These are phyloP conservation scores for Ostrea denselamellosa DNA, from an alignment of 1,140 invertebrate species.

Conservation along the genomic window DNA sequence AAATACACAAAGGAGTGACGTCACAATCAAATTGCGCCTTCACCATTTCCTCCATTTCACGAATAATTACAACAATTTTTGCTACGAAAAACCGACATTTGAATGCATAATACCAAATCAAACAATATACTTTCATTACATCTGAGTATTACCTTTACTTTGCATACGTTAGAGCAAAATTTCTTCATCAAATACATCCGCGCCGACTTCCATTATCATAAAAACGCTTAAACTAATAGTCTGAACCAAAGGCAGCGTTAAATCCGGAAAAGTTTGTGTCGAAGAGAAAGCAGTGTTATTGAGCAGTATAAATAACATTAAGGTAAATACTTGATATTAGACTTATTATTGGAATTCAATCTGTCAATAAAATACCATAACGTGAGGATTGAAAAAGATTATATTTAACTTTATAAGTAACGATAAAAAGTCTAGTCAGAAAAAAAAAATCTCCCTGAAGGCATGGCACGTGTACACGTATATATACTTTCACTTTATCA, in stretches of 20 bases:
- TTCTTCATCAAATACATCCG: background rate
- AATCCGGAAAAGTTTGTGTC: background rate
- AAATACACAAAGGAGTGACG: slow-evolving; percentile 25
- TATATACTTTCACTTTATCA: too few species aligned
- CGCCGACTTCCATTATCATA: slow-evolving; percentile 19
- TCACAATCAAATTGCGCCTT: slow-evolving; percentile 2
- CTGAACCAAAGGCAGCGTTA: background rate
- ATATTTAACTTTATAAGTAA: too few species aligned
- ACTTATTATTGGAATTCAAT: too few species aligned
- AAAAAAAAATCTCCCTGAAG: too few species aligned
- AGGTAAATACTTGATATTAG: too few species aligned
- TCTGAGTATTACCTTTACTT: background rate
- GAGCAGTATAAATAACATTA: too few species aligned
- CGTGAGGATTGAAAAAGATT: too few species aligned
- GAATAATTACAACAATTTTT: background rate
- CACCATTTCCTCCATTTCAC: background rate
- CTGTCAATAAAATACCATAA: too few species aligned
- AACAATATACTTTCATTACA: too few species aligned
- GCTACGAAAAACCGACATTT: background rate
- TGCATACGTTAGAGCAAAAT: background rate
- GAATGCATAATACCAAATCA: background rate
- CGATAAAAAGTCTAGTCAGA: too few species aligned
- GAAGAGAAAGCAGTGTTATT: too few species aligned
- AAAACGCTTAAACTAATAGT: background rate
- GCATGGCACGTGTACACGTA: too few species aligned